Conservation (phyloP, 2,797 vertebrate genomes). For the Pangasius sanitwongsei region DNA sequence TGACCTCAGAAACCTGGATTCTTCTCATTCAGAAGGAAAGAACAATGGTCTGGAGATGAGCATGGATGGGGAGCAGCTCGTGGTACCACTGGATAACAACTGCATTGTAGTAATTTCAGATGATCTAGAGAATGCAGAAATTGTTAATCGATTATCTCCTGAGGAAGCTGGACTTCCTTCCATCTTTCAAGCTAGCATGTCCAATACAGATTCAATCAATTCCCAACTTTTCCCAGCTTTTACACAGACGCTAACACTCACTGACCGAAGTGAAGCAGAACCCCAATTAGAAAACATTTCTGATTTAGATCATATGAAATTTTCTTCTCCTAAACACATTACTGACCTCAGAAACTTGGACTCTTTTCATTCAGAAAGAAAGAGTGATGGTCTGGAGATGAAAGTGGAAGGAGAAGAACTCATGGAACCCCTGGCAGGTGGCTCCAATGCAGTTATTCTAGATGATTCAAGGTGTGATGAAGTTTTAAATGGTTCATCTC, state of each 20-base stretch:
- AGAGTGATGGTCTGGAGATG: background rate
- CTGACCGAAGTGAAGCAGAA: constrained; percentile 9
- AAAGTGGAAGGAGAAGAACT: constrained; percentile 20
- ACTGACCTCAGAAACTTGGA: background rate
- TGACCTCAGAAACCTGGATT: background rate
- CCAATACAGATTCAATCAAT: background rate
- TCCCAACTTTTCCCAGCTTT: constrained; percentile 24
- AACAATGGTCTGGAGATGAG: background rate
- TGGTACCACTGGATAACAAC: background rate
- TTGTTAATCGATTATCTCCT: background rate
- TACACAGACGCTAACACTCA: background rate
- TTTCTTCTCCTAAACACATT: constrained; percentile 10
- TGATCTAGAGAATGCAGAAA: background rate
- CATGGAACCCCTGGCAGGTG: background rate
- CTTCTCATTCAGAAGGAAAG: background rate
- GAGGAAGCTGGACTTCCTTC: constrained; percentile 49
- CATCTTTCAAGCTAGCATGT: constrained; percentile 7
- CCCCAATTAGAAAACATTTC: background rate
- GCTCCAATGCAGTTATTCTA: background rate
- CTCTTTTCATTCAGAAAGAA: background rate
- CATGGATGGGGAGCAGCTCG: background rate
- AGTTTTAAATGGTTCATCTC: background rate
- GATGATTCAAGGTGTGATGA: background rate
- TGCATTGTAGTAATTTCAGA: background rate
- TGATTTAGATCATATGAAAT: constrained; percentile 22